Evolutionary conservation across 2,888 invertebrate genomes (phyloP).

Genomic region (Drosophila basisetae): DNA sequence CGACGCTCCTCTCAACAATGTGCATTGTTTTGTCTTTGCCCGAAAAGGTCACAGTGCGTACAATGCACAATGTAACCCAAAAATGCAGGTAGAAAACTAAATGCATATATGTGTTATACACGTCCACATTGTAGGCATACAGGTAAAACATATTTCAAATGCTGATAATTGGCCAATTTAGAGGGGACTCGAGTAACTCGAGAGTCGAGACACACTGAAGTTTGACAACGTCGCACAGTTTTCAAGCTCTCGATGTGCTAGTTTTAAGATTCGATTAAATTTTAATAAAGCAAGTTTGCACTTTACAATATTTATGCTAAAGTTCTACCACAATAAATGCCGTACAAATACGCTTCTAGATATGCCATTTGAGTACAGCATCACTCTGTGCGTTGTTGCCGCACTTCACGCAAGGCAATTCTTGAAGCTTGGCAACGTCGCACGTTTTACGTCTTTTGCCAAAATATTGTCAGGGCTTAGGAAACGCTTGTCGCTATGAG

Average conservation of each 20-base stretch:
- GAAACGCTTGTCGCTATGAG: conserved; percentile 21
- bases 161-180: conserved; percentile 83
- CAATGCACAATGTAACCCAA: conserved; percentile 48
- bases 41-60: conserved; percentile 68
- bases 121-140: conserved; percentile 21
- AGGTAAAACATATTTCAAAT: conserved; percentile 78
- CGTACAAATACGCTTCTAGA: not conserved
- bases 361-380: not conserved
- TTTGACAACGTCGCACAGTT: conserved; percentile 46
- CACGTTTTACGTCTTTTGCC: not conserved
- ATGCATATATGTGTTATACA: not conserved
- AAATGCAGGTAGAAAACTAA: conserved; percentile 59
- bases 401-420: not conserved
- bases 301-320: not conserved
- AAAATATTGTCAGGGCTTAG: conserved; percentile 58
- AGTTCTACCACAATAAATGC: not conserved
- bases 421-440: conserved; percentile 17
- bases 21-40: conserved; percentile 65
- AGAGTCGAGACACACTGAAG: no score
- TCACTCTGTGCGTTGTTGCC: conserved; percentile 10
- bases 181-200: conserved; percentile 34
- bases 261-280: not conserved
- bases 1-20: conserved; percentile 49
- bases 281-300: not conserved
- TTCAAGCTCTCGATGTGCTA: not conserved